These are phyloP conservation scores for Anisognathus igniventris DNA, from an alignment of 2,797 vertebrate genomes.

Conservation along the genomic window DNA sequence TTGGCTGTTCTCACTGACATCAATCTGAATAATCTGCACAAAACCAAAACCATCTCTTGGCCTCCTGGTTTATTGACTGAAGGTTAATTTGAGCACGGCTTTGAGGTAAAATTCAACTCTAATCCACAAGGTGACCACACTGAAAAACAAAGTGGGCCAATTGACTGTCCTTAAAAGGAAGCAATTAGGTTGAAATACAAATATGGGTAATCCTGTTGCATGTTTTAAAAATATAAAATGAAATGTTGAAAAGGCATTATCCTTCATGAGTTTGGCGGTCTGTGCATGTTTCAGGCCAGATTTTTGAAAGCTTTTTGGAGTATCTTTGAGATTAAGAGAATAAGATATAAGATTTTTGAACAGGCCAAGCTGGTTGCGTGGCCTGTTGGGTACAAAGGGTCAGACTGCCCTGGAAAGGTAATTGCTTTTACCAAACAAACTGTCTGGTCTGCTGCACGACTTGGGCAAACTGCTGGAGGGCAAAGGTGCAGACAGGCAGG, in stretches of 20 bases:
- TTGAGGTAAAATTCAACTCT: background rate
- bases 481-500: background rate
- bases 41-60: background rate
- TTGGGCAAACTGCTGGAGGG: background rate
- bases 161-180: background rate
- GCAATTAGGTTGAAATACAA: background rate
- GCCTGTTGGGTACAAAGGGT: background rate
- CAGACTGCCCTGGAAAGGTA: background rate
- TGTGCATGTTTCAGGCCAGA: background rate
- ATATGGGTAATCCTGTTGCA: background rate
- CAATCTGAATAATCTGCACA: background rate
- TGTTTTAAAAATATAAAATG: background rate
- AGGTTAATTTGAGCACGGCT: background rate
- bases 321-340: background rate
- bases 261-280: background rate
- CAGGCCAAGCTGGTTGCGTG: background rate
- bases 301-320: background rate
- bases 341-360: background rate
- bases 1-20: background rate
- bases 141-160: background rate
- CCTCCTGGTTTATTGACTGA: background rate
- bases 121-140: background rate
- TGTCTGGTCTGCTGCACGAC: background rate
- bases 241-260: background rate
- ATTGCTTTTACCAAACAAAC: constrained; percentile 25